phyloP scores from a whole-genome alignment of 2,113 vertebrate genomes.

The Tylochromis polylepis region DNA sequence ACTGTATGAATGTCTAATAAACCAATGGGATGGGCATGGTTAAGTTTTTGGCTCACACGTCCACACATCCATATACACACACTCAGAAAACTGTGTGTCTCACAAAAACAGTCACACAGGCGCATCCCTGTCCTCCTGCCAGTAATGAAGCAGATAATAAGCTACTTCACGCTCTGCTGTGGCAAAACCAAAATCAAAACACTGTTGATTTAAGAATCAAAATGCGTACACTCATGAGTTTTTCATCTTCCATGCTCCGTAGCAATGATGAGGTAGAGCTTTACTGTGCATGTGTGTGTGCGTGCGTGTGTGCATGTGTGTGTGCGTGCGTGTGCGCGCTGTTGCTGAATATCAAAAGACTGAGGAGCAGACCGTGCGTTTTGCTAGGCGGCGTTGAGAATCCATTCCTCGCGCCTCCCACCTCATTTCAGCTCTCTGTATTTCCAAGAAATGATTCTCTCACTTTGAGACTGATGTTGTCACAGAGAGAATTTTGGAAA shows the following conservation, averaged over 20 bases:
- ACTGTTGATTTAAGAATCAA: slow-evolving; percentile 71
- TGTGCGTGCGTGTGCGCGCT: background rate
- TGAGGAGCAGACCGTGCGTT: slow-evolving; percentile 37
- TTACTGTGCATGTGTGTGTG: background rate
- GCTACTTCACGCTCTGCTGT: slow-evolving; percentile 71
- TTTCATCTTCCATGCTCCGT: slow-evolving; percentile 63
- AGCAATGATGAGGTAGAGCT: slow-evolving; percentile 52
- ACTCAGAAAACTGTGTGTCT: background rate
- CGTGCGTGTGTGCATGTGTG: slow-evolving; percentile 9
- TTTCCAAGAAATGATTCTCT: slow-evolving; percentile 57
- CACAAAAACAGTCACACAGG: background rate
- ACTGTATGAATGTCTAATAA: background rate
- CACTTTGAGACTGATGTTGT: slow-evolving; percentile 34
- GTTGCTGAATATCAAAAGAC: slow-evolving; percentile 48
- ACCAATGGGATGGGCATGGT: slow-evolving; percentile 19
- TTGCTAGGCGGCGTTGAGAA: slow-evolving; percentile 44
- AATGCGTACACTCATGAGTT: slow-evolving; percentile 61
- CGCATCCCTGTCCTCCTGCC: slow-evolving; percentile 19
- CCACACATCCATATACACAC: background rate
- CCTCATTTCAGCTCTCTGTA: slow-evolving; percentile 47
- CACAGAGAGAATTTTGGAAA: background rate
- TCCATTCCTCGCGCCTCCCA: slow-evolving; percentile 55
- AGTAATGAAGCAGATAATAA: slow-evolving; percentile 75
- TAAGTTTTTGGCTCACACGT: slow-evolving; percentile 5
- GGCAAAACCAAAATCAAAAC: slow-evolving; percentile 72